These are phyloP conservation scores for Euplexia lucipara DNA, from an alignment of 2,888 invertebrate genomes.

Conservation along the genomic window DNA sequence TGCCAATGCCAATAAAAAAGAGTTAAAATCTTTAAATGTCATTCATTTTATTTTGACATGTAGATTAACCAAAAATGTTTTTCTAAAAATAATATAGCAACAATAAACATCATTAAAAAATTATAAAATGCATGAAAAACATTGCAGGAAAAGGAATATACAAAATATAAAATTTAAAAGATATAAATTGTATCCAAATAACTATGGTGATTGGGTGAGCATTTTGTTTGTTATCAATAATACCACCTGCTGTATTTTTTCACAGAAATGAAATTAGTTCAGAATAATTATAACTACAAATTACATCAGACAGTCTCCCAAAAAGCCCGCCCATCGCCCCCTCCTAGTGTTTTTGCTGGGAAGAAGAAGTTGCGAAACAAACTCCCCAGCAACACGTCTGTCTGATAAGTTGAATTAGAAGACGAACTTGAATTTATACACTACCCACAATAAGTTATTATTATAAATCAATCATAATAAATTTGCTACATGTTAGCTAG, in stretches of 20 bases:
- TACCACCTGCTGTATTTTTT: conserved; percentile 24
- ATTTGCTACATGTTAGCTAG: too few relatives aligned
- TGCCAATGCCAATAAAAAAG: neutral
- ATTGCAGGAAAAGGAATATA: conserved; percentile 29
- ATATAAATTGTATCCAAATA: conserved; percentile 46
- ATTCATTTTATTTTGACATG: neutral
- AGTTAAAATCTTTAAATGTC: conserved; percentile 15
- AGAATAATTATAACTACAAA: too few relatives aligned
- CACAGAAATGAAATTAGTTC: too few relatives aligned
- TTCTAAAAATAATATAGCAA: conserved; percentile 45
- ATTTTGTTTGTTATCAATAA: neutral
- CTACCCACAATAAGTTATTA: too few relatives aligned
- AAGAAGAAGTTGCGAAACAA: too few relatives aligned
- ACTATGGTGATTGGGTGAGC: conserved; percentile 73
- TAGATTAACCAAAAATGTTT: conserved; percentile 20
- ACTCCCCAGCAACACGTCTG: too few relatives aligned
- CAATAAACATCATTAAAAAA: conserved; percentile 50
- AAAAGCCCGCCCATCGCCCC: too few relatives aligned
- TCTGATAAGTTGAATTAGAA: too few relatives aligned
- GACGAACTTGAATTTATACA: too few relatives aligned
- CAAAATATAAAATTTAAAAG: conserved; percentile 26
- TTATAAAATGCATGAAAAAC: conserved; percentile 65
- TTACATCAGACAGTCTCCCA: too few relatives aligned
- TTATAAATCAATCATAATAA: too few relatives aligned
- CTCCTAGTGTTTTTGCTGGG: too few relatives aligned